A percentile compares a stretch with the other conserved stretches of the same genome.
Evolutionary conservation across 2,888 invertebrate genomes (phyloP).

Genomic region (Polyommatus iphigenia): DNA sequence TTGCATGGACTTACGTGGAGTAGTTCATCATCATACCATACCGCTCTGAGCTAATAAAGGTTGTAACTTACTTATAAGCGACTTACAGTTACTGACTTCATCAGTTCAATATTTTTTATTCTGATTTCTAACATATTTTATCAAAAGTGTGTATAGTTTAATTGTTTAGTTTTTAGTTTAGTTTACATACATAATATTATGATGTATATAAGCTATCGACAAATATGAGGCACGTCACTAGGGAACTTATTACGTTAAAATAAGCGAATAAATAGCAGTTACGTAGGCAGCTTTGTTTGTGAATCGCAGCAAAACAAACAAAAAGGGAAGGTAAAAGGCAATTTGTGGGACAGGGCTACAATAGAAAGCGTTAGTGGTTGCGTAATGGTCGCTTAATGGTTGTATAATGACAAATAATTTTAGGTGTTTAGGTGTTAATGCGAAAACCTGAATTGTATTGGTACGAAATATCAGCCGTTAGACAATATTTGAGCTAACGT

Average conservation of each 20-base stretch:
- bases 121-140: no score
- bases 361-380: constrained; percentile 17
- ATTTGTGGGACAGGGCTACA: constrained; percentile 1
- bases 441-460: constrained; percentile 7
- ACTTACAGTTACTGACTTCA: no score
- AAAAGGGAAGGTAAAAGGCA: constrained; percentile 5
- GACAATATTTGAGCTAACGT: background rate
- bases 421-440: background rate
- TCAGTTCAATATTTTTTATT: no score
- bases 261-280: background rate
- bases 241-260: background rate
- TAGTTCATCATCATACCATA: no score
- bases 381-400: constrained; percentile 12
- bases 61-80: no score
- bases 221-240: background rate
- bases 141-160: no score
- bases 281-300: background rate
- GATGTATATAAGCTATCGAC: background rate
- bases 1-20: no score
- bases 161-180: no score
- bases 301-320: constrained; percentile 17
- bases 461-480: background rate
- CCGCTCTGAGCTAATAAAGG: no score
- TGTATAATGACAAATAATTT: constrained; percentile 12
- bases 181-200: background rate